phyloP scores from a whole-genome alignment of 2,797 vertebrate species.

The Carapus acus region DNA sequence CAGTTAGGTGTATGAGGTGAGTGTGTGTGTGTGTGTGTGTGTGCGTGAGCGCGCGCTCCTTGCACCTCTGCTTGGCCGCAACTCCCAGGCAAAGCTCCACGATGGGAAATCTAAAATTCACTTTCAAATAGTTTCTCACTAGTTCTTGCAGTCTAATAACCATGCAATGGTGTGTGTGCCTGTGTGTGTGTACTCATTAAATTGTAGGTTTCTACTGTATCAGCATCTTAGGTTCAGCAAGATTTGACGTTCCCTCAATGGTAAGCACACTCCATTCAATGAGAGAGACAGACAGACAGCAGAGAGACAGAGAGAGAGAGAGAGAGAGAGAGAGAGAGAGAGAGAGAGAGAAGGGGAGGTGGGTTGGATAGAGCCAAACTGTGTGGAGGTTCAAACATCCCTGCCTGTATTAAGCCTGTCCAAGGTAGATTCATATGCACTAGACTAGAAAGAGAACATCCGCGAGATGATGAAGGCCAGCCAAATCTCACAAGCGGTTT shows the following conservation, averaged over 20 bases:
- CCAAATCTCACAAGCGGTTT: conserved; percentile 33
- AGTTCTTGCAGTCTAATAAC: conserved; percentile 73
- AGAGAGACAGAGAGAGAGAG: conserved; percentile 37
- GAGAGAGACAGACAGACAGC: conserved; percentile 41
- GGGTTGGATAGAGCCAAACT: conserved; percentile 49
- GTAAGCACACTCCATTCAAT: conserved; percentile 46
- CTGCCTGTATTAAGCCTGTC: conserved; percentile 41
- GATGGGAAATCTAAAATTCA: conserved; percentile 82
- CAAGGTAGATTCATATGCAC: conserved; percentile 50
- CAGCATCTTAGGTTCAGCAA: conserved; percentile 70
- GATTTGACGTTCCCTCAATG: conserved; percentile 60
- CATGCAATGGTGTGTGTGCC: conserved; percentile 50
- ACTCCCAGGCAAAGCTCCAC: conserved; percentile 70
- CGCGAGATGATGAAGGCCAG: conserved; percentile 42
- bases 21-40: conserved; percentile 27
- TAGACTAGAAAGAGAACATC: conserved; percentile 52
- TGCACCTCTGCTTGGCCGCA: conserved; percentile 59
- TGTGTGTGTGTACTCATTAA: conserved; percentile 69
- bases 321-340: conserved; percentile 19
- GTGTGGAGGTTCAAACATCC: conserved; percentile 52
- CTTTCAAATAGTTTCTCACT: conserved; percentile 79
- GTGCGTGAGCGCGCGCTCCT: conserved; percentile 35
- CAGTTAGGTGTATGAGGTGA: conserved; percentile 61
- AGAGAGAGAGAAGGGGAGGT: conserved; percentile 3
- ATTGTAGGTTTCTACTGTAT: conserved; percentile 71